Base-by-base conservation (phyloP, 2,113 vertebrate species). In the Carlito syrichta region DNA sequence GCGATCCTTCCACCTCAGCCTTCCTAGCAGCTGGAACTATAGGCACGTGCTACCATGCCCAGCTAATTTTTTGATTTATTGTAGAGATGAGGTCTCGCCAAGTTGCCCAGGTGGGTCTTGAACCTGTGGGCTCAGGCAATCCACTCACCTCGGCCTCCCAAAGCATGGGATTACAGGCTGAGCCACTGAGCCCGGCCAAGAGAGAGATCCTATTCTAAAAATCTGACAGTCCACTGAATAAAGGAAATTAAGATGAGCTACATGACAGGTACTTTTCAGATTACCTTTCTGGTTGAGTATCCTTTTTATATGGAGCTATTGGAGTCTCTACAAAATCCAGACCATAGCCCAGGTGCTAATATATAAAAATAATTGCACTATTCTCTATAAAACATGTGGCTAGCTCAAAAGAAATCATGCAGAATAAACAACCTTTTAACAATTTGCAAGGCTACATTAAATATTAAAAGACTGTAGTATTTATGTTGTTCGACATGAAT, bases 241-340 rank as follows among this genome's bases (percentile, higher is more conserved):
- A 4, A 86, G 58, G 20, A 86, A 94, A 45, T 48, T 88, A 84
- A 23, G 63, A 54, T 86, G 23, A 81, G 32, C 60, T 62, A 81
- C 13, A 40, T 56, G 35, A 68, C 11, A 96, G 62, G 71, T 32
- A 43, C 10, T 68, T 88, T 82, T 76, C 40, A 52, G 6, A 97
- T 6, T 98, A 99, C 99, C 99, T 99, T 99, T 99, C 92, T 98
- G 98, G 93, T 99, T n/a, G 98, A 97, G 99, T 99, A 88, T 99
- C 99, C 48, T 99, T 99, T 86, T 99, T 99, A 94, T 98, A 99
- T 0, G 99, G 99, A 89, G 98, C 98, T 96, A 99, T 97, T 16
- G 99, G 98, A 19, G 98, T 79, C 3, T 99, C 98, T 52, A 99
- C 98, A 76, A 99, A 99, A 98, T 99, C 99, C 7, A 99, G 99